phyloP scores from a whole-genome alignment of 2,113 vertebrate genomes.

The Addax nasomaculatus region DNA sequence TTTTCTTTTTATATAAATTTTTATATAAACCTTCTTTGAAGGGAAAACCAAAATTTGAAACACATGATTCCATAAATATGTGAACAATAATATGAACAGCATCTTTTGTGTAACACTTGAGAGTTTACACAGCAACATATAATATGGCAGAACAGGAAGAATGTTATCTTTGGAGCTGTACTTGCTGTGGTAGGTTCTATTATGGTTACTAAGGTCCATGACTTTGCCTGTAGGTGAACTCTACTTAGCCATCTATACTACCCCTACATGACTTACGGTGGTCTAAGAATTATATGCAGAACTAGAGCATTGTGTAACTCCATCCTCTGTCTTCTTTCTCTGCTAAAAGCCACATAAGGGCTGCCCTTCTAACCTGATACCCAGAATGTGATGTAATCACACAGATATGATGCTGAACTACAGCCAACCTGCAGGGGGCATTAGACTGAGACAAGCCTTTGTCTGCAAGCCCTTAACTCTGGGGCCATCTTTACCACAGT shows the following conservation, averaged over 20 bases:
- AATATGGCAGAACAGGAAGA: background rate
- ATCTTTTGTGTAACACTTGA: background rate
- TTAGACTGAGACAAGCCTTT: background rate
- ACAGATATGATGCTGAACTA: background rate
- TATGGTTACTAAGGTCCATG: background rate
- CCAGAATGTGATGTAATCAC: background rate
- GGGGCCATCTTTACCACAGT: background rate
- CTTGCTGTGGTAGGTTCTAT: background rate
- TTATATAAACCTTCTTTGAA: background rate
- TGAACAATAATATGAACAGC: background rate
- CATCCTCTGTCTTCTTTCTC: background rate
- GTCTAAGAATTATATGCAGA: fast-evolving
- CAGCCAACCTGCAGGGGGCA: background rate
- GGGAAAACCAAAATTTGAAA: background rate
- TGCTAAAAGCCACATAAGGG: background rate
- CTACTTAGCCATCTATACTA: fast-evolving
- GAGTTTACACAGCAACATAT: background rate
- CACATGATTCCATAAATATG: background rate
- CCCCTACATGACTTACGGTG: background rate
- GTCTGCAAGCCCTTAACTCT: background rate
- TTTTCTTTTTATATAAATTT: background rate
- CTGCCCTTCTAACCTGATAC: background rate
- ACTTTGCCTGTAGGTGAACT: background rate
- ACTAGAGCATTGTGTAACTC: background rate
- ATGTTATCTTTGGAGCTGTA: background rate